Conservation (phyloP, 1,140 invertebrate species). For the Mesaphorura yosii region DNA sequence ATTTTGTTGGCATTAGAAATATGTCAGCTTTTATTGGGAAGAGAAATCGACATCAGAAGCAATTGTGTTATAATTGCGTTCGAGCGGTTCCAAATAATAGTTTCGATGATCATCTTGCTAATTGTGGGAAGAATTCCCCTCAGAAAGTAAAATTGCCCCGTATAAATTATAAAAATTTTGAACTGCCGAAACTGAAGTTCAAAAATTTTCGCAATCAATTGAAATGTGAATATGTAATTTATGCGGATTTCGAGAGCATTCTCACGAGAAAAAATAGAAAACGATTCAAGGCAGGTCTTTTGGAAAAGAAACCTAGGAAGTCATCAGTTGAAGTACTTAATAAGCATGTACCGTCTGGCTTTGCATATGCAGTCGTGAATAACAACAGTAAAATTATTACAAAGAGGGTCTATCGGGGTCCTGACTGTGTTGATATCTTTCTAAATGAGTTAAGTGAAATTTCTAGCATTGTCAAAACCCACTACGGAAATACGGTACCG, state of each 20-base stretch:
- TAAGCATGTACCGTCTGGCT: slow-evolving; percentile 3
- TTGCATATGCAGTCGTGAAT: not conserved
- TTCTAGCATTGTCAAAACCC: not conserved
- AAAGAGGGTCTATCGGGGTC: not conserved
- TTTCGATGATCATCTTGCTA: not conserved
- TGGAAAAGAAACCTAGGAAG: not conserved
- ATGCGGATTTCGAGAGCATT: not conserved
- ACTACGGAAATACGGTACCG: not conserved
- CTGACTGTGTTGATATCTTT: not conserved
- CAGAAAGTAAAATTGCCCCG: slow-evolving; percentile 4
- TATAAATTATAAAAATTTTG: not conserved
- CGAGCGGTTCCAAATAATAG: not conserved
- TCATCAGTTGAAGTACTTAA: not conserved
- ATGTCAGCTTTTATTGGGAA: not conserved
- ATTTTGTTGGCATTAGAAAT: not conserved
- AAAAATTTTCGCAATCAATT: slow-evolving; percentile 5
- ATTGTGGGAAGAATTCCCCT: not conserved
- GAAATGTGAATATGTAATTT: not conserved
- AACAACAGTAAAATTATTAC: not conserved
- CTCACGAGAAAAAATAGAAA: too few species aligned
- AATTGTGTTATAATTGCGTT: not conserved
- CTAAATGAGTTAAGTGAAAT: not conserved
- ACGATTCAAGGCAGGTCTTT: too few species aligned
- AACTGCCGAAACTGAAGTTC: not conserved
- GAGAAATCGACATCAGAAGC: not conserved